phyloP scores from a whole-genome alignment of 2,113 vertebrate genomes.

The Alexandromys fortis region DNA sequence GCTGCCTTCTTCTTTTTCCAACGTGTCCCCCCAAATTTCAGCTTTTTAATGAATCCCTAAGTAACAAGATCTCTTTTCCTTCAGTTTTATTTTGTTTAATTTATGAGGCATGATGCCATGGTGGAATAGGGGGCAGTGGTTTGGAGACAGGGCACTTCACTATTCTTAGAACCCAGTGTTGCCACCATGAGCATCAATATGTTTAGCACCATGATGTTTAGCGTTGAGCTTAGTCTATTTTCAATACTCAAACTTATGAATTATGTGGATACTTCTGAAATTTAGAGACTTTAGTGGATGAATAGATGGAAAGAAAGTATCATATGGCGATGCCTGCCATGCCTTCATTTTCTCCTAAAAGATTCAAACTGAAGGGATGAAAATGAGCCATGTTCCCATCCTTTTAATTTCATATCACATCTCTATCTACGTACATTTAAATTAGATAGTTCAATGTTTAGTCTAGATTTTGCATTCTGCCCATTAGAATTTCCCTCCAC shows the following conservation, averaged over 20 bases:
- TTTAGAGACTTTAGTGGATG: not conserved
- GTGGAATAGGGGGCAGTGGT: not conserved
- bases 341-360: not conserved
- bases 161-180: not conserved
- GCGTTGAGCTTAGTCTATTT: not conserved
- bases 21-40: not conserved
- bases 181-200: not conserved
- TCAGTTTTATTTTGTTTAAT: not conserved
- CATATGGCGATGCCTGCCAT: not conserved
- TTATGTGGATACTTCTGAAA: not conserved
- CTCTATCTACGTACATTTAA: not conserved
- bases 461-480: not conserved
- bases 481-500: not conserved
- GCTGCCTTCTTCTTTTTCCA: not conserved
- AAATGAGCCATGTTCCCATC: not conserved
- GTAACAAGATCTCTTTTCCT: not conserved
- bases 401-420: not conserved
- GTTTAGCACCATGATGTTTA: not conserved
- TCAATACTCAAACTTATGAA: conserved; percentile 36
- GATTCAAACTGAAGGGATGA: not conserved
- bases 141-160: not conserved
- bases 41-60: not conserved
- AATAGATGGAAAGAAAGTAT: not conserved
- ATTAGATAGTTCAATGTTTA: not conserved
- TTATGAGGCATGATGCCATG: not conserved